Percentiles rank a stretch among this genome's conserved stretches.
phyloP scores from a whole-genome alignment of 2,113 vertebrate genomes.

The Apodemus speciosus region DNA sequence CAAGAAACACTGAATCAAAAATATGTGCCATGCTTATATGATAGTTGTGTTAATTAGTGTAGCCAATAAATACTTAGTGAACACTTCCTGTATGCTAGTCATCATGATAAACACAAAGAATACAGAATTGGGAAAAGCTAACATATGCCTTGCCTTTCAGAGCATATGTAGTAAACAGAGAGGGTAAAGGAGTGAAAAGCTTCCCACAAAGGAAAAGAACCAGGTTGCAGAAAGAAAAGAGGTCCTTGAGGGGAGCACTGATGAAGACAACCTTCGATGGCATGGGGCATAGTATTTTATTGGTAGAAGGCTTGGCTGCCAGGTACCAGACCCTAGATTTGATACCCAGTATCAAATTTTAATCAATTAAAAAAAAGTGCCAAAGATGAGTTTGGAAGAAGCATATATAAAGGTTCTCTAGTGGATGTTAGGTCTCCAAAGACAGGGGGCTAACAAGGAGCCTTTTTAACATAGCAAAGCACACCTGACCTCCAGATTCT shows the following conservation, averaged over 20 bases:
- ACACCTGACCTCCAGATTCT: not conserved
- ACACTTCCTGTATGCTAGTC: not conserved
- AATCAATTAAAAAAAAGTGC: not conserved
- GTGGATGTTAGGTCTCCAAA: not conserved
- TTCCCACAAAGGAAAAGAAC: not conserved
- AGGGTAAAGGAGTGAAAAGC: not conserved
- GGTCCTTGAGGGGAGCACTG: not conserved
- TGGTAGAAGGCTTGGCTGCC: not conserved
- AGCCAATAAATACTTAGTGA: not conserved
- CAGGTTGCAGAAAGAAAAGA: not conserved
- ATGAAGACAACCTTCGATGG: not conserved
- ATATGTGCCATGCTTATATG: not conserved
- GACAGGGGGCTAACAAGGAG: not conserved
- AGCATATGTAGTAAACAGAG: not conserved
- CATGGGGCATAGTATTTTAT: not conserved
- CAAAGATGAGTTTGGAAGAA: not conserved
- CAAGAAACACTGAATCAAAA: constrained; percentile 36
- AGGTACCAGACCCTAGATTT: not conserved
- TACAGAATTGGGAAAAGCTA: not conserved
- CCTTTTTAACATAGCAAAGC: not conserved
- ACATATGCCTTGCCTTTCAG: not conserved
- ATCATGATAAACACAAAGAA: not conserved
- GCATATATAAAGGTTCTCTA: not conserved
- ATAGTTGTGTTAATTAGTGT: not conserved
- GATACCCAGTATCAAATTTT: not conserved